A percentile compares a stretch with the other conserved stretches of the same genome.
Evolutionary conservation across 2,113 vertebrate genomes (phyloP).

Genomic region (Sapajus apella): DNA sequence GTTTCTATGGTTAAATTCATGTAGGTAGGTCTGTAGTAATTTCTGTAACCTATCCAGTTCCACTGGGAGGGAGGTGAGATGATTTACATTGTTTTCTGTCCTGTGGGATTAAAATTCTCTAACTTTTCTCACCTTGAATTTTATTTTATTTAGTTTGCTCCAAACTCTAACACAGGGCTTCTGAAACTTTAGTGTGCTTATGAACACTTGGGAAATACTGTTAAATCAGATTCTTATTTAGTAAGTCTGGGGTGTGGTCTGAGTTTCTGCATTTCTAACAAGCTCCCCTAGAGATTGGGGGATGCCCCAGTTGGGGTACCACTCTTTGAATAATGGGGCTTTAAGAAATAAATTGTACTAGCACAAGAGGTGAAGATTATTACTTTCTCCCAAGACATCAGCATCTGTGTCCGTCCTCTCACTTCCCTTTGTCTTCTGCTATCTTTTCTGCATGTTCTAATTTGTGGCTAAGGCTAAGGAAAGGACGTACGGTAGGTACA

Average conservation of each 20-base stretch:
- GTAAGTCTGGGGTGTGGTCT: background rate
- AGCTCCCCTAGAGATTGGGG: background rate
- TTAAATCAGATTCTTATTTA: background rate
- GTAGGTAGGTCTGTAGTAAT: background rate
- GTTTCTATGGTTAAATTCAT: background rate
- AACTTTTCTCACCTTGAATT: background rate
- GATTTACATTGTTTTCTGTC: background rate
- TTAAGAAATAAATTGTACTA: background rate
- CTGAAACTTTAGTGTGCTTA: background rate
- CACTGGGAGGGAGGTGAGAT: background rate
- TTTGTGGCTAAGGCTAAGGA: background rate
- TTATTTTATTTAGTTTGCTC: background rate
- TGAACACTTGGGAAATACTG: background rate
- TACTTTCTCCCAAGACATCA: background rate
- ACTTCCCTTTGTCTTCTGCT: background rate
- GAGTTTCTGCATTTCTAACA: background rate
- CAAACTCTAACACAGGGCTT: background rate
- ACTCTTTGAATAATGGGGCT: background rate
- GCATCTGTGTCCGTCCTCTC: background rate
- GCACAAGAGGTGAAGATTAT: background rate
- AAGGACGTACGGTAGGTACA: background rate
- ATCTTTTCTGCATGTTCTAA: background rate
- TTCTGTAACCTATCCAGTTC: background rate
- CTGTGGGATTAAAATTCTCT: background rate
- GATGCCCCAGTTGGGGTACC: no score